Percentiles rank a stretch among this genome's conserved stretches.
These are phyloP conservation scores for Kuschelorhynchus macadamiae DNA, from an alignment of 2,888 invertebrate species.

Conservation along the genomic window DNA sequence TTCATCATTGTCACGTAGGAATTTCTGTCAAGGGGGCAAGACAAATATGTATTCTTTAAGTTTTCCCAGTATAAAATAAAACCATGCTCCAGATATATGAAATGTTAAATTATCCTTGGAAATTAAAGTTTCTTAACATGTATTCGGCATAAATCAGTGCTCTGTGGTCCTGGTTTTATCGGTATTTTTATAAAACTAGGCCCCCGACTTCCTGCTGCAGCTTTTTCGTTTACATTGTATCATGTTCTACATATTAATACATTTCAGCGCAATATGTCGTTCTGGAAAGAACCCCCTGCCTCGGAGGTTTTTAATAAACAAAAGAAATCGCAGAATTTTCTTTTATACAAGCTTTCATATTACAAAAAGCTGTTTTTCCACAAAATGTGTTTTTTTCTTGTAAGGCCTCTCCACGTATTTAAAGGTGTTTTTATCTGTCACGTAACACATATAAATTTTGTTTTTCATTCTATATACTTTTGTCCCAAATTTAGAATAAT, in stretches of 20 bases:
- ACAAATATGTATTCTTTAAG: too few relatives aligned
- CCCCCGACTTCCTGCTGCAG: conserved; percentile 21
- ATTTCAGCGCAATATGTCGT: conserved; percentile 46
- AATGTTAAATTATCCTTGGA: conserved; percentile 65
- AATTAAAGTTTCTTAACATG: conserved; percentile 65
- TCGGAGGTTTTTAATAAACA: conserved; percentile 44
- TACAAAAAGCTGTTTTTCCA: conserved; percentile 19
- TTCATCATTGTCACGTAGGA: too few relatives aligned
- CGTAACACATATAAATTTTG: conserved; percentile 19
- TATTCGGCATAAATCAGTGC: conserved; percentile 62
- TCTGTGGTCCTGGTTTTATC: conserved; percentile 37
- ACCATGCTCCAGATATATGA: conserved; percentile 45
- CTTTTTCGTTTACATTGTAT: conserved; percentile 40
- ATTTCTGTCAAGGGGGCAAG: too few relatives aligned
- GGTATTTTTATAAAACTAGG: conserved; percentile 43
- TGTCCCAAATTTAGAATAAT: conserved; percentile 1
- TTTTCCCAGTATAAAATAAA: too few relatives aligned
- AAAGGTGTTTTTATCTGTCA: conserved; percentile 29
- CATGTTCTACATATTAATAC: conserved; percentile 49
- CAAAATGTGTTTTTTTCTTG: conserved; percentile 20
- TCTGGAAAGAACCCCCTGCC: conserved; percentile 26
- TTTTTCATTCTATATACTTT: conserved; percentile 27
- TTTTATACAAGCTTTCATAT: conserved; percentile 26
- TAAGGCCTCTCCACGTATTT: conserved; percentile 22
- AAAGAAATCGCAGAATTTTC: conserved; percentile 36